Conservation (phyloP, 2,113 vertebrate species). For the Sander lucioperca region DNA sequence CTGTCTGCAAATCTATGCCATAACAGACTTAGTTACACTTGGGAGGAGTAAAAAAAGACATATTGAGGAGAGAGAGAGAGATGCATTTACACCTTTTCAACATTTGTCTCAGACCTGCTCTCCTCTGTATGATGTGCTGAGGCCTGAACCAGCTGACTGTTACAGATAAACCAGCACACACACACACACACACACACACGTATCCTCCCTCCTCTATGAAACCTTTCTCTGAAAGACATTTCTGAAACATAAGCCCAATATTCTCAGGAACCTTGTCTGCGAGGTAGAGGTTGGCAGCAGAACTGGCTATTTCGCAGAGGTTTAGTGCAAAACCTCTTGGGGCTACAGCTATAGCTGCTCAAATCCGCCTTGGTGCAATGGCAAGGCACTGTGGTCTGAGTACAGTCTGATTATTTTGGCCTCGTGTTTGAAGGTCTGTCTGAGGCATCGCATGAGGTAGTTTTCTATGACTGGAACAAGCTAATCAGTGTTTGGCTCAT, state of each 20-base stretch:
- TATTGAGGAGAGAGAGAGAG: neutral
- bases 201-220: constrained; percentile 23
- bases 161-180: constrained; percentile 30
- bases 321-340: constrained; percentile 24
- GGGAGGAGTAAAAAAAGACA: neutral
- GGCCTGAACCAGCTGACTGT: constrained; percentile 28
- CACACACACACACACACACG: neutral
- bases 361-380: constrained; percentile 5
- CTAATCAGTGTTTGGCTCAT: constrained; percentile 58
- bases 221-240: constrained; percentile 16
- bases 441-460: constrained; percentile 15
- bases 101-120: neutral
- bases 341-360: neutral
- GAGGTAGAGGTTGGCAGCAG: constrained; percentile 23
- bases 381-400: constrained; percentile 13
- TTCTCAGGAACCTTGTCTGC: constrained; percentile 11
- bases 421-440: constrained; percentile 26
- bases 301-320: constrained; percentile 16
- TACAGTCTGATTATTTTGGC: constrained; percentile 35
- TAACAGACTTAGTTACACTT: neutral
- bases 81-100: neutral
- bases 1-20: neutral
- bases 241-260: constrained; percentile 25
- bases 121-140: constrained; percentile 20
- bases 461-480: constrained; percentile 36